Percentiles rank a stretch among this genome's conserved stretches.
These are phyloP conservation scores for Uloborus plumipes DNA, from an alignment of 2,888 invertebrate genomes.

Conservation along the genomic window DNA sequence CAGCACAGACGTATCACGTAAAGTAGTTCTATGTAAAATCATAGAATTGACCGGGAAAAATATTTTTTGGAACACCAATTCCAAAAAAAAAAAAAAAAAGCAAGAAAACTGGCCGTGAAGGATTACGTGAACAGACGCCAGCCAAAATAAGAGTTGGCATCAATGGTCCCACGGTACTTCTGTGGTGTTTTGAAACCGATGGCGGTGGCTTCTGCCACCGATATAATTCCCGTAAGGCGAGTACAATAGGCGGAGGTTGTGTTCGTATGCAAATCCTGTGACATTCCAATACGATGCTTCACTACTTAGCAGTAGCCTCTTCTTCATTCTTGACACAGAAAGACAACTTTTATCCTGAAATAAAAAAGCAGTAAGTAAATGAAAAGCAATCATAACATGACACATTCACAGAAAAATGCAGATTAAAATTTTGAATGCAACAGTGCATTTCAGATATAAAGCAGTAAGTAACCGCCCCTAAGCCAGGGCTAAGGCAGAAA, in stretches of 20 bases:
- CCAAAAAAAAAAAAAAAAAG: no score
- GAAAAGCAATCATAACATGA: not conserved
- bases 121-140: not conserved
- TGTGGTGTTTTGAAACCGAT: constrained; percentile 40
- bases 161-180: constrained; percentile 42
- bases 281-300: constrained; percentile 57
- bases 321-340: constrained; percentile 54
- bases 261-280: constrained; percentile 40
- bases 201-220: constrained; percentile 59
- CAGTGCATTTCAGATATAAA: no score
- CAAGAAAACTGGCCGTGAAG: no score
- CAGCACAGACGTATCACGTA: no score
- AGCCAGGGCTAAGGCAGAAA: no score
- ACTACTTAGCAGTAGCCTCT: constrained; percentile 48
- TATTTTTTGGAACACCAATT: no score
- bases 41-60: no score
- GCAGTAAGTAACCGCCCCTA: no score
- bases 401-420: not conserved
- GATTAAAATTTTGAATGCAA: no score
- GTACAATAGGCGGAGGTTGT: constrained; percentile 49
- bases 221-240: constrained; percentile 62
- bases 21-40: no score
- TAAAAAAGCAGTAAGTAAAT: not conserved
- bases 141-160: constrained; percentile 3
- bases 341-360: constrained; percentile 38